A percentile compares a stretch with the other conserved stretches of the same genome.
These are phyloP conservation scores for Aphis gossypii DNA, from an alignment of 1,140 invertebrate species.

Conservation along the genomic window DNA sequence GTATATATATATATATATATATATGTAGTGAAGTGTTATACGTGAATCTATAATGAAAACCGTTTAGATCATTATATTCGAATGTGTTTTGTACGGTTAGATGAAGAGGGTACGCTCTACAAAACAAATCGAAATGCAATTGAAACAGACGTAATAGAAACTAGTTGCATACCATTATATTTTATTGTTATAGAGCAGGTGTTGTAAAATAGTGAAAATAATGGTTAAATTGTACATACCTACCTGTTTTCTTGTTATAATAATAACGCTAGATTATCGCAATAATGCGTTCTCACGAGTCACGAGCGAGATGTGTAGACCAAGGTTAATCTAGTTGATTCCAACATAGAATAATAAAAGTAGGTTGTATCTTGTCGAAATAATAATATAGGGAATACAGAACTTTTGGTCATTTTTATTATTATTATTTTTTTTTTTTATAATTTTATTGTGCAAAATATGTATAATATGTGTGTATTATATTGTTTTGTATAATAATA, in stretches of 20 bases:
- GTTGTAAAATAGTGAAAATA: constrained; percentile 33
- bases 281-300: constrained; percentile 38
- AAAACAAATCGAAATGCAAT: background rate
- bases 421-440: background rate
- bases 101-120: background rate
- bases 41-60: background rate
- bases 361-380: background rate
- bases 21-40: background rate
- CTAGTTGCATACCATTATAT: background rate
- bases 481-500: background rate
- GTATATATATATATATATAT: too few species aligned
- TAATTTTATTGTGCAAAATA: background rate
- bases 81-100: background rate
- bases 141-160: background rate
- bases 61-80: background rate
- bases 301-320: constrained; percentile 26
- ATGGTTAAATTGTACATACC: background rate
- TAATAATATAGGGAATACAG: background rate
- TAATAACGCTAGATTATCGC: constrained; percentile 24
- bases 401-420: background rate
- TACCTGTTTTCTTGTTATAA: constrained; percentile 15
- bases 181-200: constrained; percentile 8
- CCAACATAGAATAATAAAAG: background rate
- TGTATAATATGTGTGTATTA: background rate
- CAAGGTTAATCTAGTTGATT: constrained; percentile 1